Base-by-base conservation (phyloP, 53 echinoderm and acorn worm genomes). In the Paracentrotus lividus region DNA sequence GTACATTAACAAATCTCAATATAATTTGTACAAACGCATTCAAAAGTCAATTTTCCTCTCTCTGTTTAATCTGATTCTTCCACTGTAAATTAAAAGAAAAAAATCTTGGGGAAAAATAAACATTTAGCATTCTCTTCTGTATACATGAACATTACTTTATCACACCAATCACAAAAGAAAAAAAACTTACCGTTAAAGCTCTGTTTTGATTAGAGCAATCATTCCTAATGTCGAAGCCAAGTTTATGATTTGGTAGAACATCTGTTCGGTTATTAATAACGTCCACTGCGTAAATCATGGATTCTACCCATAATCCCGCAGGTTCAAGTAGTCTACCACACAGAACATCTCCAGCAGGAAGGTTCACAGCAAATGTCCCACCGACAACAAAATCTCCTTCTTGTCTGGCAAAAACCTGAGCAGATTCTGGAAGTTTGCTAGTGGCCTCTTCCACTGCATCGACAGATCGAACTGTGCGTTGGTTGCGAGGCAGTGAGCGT, bases 231-330 rank as follows among this genome's bases (percentile, higher is more conserved):
- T 98, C 96, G 55, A 95, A 97, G 20, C 97, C 99, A 20, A 97
- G 93, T 31, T 94, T 93, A 31, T 95, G 85, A 59, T 88, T 61
- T 26, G 95, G 97, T 60, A 98, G 77, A 24, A 96, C 61, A 29
- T 94, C 85, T 13, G 95, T 78, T 86, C 93, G 91, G 45, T 96
- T 96, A 61, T 98, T 98, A 36, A 98, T 94, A 36, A 95, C 94
- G 85, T 97, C 95, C 26, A 98, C 95, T 1, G 99, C 99, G 86
- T 97, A 98, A 72, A 98, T 93, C 96, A 97, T 96, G 65, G 96
- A 96, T 43, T 98, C 99, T 54, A 97, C 94, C 96, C 99, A 95
- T 90, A 98, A 52, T 15, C 97, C 99, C 21, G 97, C 95, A 9
- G 94, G 93, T 9, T 84, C 59, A 20, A 93, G 77, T 54, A 98